Percentiles rank a stretch among this genome's conserved stretches.
phyloP scores from a whole-genome alignment of 1,140 invertebrate species.

The Galleria mellonella region DNA sequence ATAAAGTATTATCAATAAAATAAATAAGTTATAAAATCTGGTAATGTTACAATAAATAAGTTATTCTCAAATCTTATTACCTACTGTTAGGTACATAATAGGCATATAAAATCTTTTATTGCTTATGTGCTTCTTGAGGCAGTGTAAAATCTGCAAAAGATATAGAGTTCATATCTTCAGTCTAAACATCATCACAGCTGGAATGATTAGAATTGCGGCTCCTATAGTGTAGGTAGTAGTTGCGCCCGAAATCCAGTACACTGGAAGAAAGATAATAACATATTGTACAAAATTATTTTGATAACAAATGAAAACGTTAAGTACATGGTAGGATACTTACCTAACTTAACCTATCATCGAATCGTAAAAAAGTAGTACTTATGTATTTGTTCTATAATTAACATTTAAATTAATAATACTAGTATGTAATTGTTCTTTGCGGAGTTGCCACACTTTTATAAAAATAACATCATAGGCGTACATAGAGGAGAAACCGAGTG shows the following conservation, averaged over 20 bases:
- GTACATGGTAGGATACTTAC: too few species aligned
- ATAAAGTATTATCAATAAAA: too few species aligned
- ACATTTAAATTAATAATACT: neutral
- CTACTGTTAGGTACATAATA: too few species aligned
- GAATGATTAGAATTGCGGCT: constrained; percentile 79
- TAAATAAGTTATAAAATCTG: too few species aligned
- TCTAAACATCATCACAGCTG: constrained; percentile 77
- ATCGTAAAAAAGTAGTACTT: neutral
- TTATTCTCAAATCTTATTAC: too few species aligned
- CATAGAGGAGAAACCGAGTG: too few species aligned
- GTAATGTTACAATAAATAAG: too few species aligned
- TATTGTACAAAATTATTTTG: neutral
- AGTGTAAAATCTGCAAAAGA: constrained; percentile 23
- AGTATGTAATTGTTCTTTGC: too few species aligned
- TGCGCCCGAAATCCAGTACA: constrained; percentile 89
- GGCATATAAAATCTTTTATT: too few species aligned
- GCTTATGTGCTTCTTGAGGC: neutral
- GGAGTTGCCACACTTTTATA: neutral
- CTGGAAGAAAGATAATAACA: constrained; percentile 70
- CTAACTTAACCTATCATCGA: neutral
- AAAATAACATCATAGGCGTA: too few species aligned
- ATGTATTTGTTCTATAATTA: neutral
- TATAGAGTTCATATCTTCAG: constrained; percentile 39
- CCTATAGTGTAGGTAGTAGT: constrained; percentile 83
- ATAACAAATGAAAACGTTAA: neutral